Conservation (phyloP, 2,113 vertebrate genomes). For the Colistium nudipinnis region DNA sequence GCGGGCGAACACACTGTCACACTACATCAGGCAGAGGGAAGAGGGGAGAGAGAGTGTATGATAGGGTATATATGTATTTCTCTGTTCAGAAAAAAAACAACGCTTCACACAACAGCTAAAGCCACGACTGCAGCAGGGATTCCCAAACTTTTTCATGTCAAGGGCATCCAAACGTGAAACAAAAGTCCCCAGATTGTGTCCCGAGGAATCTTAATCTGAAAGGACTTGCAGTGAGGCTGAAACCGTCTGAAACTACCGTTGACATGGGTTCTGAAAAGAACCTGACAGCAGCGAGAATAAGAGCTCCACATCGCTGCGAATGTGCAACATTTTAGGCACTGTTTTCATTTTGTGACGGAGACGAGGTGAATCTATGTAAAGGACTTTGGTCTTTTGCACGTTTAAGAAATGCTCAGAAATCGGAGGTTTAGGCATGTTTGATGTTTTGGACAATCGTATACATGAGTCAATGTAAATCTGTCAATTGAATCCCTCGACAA, state of each 20-base stretch:
- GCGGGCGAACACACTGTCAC: constrained; percentile 81
- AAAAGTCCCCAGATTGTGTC: constrained; percentile 13
- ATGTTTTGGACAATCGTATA: not conserved
- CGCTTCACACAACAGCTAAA: constrained; percentile 42
- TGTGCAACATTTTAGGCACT: too few species aligned
- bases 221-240: constrained; percentile 22
- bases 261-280: too few species aligned
- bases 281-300: constrained; percentile 9
- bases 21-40: constrained; percentile 79
- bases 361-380: too few species aligned
- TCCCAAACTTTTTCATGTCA: constrained; percentile 57
- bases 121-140: constrained; percentile 47
- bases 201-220: constrained; percentile 29
- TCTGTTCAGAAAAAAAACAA: constrained; percentile 35
- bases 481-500: not conserved
- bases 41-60: constrained; percentile 65
- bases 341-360: too few species aligned
- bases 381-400: too few species aligned
- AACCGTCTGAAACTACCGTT: too few species aligned
- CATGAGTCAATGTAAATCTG: too few species aligned
- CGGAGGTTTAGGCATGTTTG: not conserved
- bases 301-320: not conserved
- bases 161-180: constrained; percentile 26
- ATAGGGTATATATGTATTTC: constrained; percentile 63
- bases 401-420: not conserved